Evolutionary conservation across 2,888 invertebrate genomes (phyloP).

Genomic region (Nomada ferruginata): DNA sequence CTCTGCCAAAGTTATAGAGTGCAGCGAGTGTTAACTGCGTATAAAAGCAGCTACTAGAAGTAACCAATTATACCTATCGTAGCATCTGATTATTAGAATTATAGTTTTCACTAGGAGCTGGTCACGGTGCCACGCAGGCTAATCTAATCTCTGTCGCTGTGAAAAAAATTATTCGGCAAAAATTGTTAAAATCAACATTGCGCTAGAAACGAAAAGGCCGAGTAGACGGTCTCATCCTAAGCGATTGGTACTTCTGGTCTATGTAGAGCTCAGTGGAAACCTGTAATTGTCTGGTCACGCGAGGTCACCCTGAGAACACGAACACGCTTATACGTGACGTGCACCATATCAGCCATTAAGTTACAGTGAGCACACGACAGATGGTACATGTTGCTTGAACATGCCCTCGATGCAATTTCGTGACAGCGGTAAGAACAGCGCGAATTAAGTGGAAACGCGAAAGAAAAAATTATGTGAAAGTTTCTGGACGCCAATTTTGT

Average conservation of each 20-base stretch:
- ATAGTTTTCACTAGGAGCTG: constrained; percentile 5
- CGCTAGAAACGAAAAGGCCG: constrained; percentile 38
- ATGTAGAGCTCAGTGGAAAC: constrained; percentile 62
- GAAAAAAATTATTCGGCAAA: constrained; percentile 12
- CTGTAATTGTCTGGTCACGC: constrained; percentile 73
- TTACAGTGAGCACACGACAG: constrained; percentile 65
- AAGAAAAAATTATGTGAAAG: constrained; percentile 24
- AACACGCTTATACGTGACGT: constrained; percentile 70
- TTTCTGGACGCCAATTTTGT: constrained; percentile 28
- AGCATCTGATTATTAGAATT: constrained; percentile 4
- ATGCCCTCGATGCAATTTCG: constrained; percentile 59
- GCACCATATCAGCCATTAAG: constrained; percentile 67
- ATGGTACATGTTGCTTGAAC: constrained; percentile 66
- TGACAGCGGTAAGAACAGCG: constrained; percentile 49
- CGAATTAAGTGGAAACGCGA: constrained; percentile 12
- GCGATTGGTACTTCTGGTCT: constrained; percentile 66
- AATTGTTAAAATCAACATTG: constrained; percentile 32
- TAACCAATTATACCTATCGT: constrained; percentile 1
- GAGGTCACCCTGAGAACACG: constrained; percentile 71
- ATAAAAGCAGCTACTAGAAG: not conserved
- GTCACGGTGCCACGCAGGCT: not conserved
- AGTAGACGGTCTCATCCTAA: constrained; percentile 60
- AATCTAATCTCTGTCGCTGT: constrained; percentile 6
- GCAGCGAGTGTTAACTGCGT: constrained; percentile 32
- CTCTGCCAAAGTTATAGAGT: not conserved